These are phyloP conservation scores for Suillia variegata DNA, from an alignment of 2,888 invertebrate species.

Conservation along the genomic window DNA sequence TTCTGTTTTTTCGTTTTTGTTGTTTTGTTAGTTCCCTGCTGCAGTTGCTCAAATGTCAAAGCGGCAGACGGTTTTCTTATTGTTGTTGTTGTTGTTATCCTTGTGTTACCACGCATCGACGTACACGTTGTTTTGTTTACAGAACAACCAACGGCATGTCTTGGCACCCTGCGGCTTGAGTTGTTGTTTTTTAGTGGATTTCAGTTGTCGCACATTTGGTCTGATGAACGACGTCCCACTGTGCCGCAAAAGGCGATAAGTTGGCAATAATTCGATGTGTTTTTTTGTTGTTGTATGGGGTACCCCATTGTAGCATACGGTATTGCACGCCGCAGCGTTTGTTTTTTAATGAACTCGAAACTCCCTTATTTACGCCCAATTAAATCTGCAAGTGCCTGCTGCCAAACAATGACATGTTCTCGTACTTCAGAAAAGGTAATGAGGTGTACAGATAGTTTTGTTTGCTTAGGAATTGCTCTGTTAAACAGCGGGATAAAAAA, in stretches of 20 bases:
- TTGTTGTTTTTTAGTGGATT: conserved; percentile 24
- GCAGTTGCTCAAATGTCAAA: neutral
- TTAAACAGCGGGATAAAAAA: too few relatives aligned
- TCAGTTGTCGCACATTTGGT: conserved; percentile 11
- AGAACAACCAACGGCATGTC: too few relatives aligned
- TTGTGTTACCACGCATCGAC: conserved; percentile 15
- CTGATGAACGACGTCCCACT: conserved; percentile 51
- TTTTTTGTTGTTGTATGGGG: conserved; percentile 15
- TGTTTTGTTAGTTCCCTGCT: neutral
- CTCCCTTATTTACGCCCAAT: conserved; percentile 56
- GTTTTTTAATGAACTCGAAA: conserved; percentile 43
- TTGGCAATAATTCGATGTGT: conserved; percentile 33
- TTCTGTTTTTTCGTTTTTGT: too few relatives aligned
- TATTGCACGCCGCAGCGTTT: conserved; percentile 30
- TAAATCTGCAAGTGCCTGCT: conserved; percentile 43
- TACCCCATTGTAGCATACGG: conserved; percentile 29
- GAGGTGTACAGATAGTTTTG: neutral
- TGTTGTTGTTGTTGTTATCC: neutral
- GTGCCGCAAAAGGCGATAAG: conserved; percentile 38
- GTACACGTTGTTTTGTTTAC: conserved; percentile 18
- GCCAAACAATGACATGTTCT: conserved; percentile 30
- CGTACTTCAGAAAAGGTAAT: neutral
- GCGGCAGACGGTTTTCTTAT: neutral
- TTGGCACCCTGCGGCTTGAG: conserved; percentile 35
- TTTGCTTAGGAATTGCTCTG: neutral